Base-by-base conservation (phyloP, 2,888 invertebrate species). In the Osmoderma eremita region DNA sequence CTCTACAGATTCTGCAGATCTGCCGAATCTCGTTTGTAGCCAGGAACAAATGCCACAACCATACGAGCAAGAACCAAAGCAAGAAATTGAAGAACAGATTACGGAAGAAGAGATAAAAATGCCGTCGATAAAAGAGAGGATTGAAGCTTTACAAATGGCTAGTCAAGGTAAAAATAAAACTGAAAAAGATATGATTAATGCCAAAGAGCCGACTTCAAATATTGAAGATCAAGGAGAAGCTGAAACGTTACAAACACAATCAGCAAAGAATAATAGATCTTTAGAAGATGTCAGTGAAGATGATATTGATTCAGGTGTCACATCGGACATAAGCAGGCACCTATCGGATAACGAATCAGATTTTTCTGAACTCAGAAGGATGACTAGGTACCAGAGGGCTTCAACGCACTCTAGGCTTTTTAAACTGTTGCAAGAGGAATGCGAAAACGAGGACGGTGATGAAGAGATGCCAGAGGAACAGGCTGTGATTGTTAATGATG, bases 381-480 rank as follows among this genome's bases (percentile, higher is more conserved):
- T 86, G 77, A 85, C 84, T 10, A 84, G 86, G 67, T 91, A 89
- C 77, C 88, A 90, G 78, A 83, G 91, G 61, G 90, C 90, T 2
- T 87, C 90, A 39, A 91, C 91, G 41, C 91, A 91, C 80, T 91
- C 90, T 48, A 84, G 91, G 70, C 81, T 91, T 17, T 90, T 89
- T 74, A 87, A 88, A 74, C 79, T 91, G 12, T 79, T 91, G 18
- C 89, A 88, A 78, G 88, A 88, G 53, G 88, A 87, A 73, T 84
- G 85, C 74, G 84, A 84, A 49, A 76, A 77, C 2, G 81, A 81
- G 56, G 79, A 78, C 45, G 78, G 78, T 65, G 76, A 78, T 54
- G 79, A 78, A 64, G 73, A 75, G 13, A 77, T 77, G 5, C 80
- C 82, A 45, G 68, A 20, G 48, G 48, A 50, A 66, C 67, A 6